Conservation (phyloP, 2,888 invertebrate genomes). For the Drosophila dives region DNA sequence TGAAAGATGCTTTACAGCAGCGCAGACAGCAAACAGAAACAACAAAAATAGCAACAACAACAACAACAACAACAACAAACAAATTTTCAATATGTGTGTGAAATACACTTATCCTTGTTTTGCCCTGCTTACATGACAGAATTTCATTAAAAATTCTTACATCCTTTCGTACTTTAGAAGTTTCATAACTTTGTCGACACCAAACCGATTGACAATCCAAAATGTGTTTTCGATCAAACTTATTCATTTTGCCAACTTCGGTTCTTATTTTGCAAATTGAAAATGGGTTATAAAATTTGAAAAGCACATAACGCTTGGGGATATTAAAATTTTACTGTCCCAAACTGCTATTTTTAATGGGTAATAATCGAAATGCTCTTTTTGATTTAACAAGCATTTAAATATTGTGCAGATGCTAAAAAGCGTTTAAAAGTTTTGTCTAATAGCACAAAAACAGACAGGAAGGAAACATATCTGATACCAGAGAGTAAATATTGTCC, state of each 20-base stretch:
- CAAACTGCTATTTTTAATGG: neutral
- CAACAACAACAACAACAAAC: neutral
- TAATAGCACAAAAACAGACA: neutral
- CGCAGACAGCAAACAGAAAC: neutral
- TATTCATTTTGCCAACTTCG: neutral
- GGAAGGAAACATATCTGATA: neutral
- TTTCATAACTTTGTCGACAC: constrained; percentile 2
- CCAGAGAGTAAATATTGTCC: neutral
- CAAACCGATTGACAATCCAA: neutral
- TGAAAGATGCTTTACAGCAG: constrained; percentile 18
- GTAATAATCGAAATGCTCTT: neutral
- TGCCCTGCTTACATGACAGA: constrained; percentile 6
- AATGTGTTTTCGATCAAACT: neutral
- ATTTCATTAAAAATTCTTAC: constrained; percentile 27
- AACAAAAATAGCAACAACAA: neutral
- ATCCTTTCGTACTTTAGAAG: neutral
- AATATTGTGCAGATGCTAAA: neutral
- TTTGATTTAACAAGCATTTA: neutral
- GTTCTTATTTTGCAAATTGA: neutral
- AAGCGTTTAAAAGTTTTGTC: accelerated
- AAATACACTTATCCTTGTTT: constrained; percentile 10
- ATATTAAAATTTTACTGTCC: neutral
- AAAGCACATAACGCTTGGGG: neutral
- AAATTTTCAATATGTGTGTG: constrained; percentile 15
- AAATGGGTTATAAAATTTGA: neutral